phyloP scores from a whole-genome alignment of 1,140 invertebrate species.

The Trichoplusia ni region DNA sequence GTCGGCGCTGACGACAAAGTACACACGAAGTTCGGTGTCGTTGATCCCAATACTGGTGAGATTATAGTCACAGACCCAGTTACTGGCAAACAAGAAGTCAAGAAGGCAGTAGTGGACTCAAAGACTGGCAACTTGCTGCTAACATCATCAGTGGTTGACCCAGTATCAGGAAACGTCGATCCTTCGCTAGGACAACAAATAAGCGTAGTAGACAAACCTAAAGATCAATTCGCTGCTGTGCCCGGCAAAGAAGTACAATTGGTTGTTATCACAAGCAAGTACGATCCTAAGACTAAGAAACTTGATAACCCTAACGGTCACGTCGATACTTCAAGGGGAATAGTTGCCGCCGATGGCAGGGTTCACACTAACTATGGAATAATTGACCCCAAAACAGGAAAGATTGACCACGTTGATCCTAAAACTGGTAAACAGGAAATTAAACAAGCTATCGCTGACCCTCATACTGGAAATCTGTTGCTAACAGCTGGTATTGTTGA shows the following conservation, averaged over 20 bases:
- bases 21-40: constrained; percentile 79
- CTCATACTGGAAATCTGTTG: constrained; percentile 76
- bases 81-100: constrained; percentile 64
- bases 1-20: constrained; percentile 72
- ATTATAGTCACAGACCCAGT: constrained; percentile 68
- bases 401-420: constrained; percentile 76
- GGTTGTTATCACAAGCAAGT: constrained; percentile 79
- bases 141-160: constrained; percentile 82
- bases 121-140: constrained; percentile 82
- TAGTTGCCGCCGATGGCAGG: constrained; percentile 70
- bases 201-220: constrained; percentile 66
- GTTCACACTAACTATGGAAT: constrained; percentile 81
- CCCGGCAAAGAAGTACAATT: constrained; percentile 71
- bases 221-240: constrained; percentile 52
- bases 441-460: constrained; percentile 75
- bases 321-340: constrained; percentile 71
- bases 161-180: constrained; percentile 82
- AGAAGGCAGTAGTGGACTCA: constrained; percentile 79
- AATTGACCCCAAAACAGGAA: constrained; percentile 78
- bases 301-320: constrained; percentile 78
- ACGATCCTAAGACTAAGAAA: constrained; percentile 77
- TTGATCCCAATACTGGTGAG: constrained; percentile 79
- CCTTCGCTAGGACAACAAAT: constrained; percentile 78
- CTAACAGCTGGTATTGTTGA: constrained; percentile 72
- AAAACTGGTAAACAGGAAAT: constrained; percentile 77